These are phyloP conservation scores for Dorcus hopei DNA, from an alignment of 2,888 invertebrate species.

Conservation along the genomic window DNA sequence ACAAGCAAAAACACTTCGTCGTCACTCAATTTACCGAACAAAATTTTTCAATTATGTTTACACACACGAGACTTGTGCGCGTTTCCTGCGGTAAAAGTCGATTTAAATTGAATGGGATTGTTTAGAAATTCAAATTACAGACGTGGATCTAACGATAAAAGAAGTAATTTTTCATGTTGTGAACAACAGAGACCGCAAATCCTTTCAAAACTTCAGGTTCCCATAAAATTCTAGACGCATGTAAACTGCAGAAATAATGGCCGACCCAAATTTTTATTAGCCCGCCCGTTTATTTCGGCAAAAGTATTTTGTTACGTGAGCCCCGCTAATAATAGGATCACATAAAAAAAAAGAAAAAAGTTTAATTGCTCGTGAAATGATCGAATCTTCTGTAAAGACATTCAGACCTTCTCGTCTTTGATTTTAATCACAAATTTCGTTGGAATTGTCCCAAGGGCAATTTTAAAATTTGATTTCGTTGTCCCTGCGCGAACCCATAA, in stretches of 20 bases:
- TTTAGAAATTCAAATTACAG: too few relatives aligned
- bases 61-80: background rate
- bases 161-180: conserved; percentile 4
- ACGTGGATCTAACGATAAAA: too few relatives aligned
- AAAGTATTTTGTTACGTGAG: conserved; percentile 25
- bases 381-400: too few relatives aligned
- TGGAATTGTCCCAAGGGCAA: too few relatives aligned
- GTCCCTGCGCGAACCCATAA: conserved; percentile 6
- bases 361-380: too few relatives aligned
- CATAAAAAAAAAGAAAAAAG: background rate
- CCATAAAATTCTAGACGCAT: too few relatives aligned
- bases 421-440: too few relatives aligned
- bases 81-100: background rate
- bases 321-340: conserved; percentile 20
- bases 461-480: conserved; percentile 11
- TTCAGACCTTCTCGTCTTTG: too few relatives aligned
- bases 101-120: too few relatives aligned
- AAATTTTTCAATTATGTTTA: conserved; percentile 5
- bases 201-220: too few relatives aligned
- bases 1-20: too few relatives aligned
- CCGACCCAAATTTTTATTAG: conserved; percentile 27
- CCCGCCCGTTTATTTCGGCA: conserved; percentile 7
- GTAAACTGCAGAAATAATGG: conserved; percentile 15
- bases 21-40: background rate
- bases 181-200: background rate